Percentiles rank a stretch among this genome's conserved stretches.
Conservation (phyloP, 1,140 invertebrate genomes). For the Whitmania pigra region DNA sequence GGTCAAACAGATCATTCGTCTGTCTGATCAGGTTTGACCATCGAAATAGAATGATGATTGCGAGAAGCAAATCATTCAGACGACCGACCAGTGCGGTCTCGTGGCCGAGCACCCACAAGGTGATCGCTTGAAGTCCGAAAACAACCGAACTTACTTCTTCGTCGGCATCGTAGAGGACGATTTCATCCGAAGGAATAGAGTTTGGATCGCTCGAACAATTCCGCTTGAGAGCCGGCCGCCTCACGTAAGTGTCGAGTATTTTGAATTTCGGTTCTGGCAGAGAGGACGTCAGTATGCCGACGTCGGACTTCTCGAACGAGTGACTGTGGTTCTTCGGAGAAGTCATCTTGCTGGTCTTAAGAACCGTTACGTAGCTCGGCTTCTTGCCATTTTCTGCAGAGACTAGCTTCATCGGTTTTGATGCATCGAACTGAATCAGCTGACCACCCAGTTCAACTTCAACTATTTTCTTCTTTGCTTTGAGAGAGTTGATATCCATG, state of each 20-base stretch:
- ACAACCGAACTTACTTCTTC: slow-evolving; percentile 54
- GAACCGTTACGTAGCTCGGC: neutral
- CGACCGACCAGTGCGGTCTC: no score
- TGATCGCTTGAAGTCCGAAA: no score
- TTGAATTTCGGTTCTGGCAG: slow-evolving; percentile 72
- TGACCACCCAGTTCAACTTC: slow-evolving; percentile 10
- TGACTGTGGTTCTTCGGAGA: neutral
- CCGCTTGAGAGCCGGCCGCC: slow-evolving; percentile 47
- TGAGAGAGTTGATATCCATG: neutral
- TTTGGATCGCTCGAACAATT: slow-evolving; percentile 42
- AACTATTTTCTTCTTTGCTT: neutral
- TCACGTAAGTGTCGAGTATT: slow-evolving; percentile 59
- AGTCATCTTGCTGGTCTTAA: neutral
- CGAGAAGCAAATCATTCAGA: no score
- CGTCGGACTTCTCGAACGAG: neutral
- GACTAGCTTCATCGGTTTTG: neutral
- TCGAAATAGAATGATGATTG: no score
- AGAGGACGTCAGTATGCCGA: slow-evolving; percentile 23
- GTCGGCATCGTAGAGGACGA: slow-evolving; percentile 93
- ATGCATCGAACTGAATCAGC: neutral
- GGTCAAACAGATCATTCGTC: no score
- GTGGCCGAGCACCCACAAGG: no score
- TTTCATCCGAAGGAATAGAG: slow-evolving; percentile 73
- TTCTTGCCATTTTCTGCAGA: neutral
- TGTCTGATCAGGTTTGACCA: no score